A percentile compares a stretch with the other conserved stretches of the same genome.
Evolutionary conservation across 2,113 vertebrate genomes (phyloP).

Genomic region (Benitochromis conjunctus): DNA sequence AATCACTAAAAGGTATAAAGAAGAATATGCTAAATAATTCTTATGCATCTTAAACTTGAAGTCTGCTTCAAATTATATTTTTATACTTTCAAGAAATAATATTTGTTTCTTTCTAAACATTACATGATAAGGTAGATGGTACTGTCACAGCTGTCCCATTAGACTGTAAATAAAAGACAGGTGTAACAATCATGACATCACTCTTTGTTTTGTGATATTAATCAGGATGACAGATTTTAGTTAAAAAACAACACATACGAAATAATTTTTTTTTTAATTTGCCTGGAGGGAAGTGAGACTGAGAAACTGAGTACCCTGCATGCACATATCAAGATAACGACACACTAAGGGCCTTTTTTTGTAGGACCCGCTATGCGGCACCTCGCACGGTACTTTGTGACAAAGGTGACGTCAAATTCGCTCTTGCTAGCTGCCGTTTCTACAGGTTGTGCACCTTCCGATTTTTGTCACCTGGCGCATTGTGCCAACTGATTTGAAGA

Average conservation of each 20-base stretch:
- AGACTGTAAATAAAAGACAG: not conserved
- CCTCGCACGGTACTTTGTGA: not conserved
- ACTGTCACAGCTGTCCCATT: not conserved
- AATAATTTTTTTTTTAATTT: not conserved
- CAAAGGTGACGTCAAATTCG: not conserved
- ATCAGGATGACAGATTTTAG: not conserved
- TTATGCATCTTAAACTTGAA: not conserved
- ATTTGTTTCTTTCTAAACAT: not conserved
- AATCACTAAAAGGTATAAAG: not conserved
- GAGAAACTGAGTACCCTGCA: not conserved
- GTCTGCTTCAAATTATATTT: not conserved
- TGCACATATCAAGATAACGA: not conserved
- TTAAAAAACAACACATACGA: not conserved
- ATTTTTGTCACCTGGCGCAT: fast-evolving
- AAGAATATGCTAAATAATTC: not conserved
- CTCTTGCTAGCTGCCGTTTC: too few species aligned
- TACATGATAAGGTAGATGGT: not conserved
- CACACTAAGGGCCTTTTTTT: not conserved
- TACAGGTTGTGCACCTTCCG: not conserved
- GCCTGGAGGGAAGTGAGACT: not conserved
- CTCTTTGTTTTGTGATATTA: not conserved
- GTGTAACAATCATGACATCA: not conserved
- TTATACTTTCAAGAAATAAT: not conserved
- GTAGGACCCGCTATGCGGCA: fast-evolving
- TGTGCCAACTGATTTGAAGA: not conserved